Conservation (phyloP, 2,113 vertebrate species). For the Sprattus sprattus region DNA sequence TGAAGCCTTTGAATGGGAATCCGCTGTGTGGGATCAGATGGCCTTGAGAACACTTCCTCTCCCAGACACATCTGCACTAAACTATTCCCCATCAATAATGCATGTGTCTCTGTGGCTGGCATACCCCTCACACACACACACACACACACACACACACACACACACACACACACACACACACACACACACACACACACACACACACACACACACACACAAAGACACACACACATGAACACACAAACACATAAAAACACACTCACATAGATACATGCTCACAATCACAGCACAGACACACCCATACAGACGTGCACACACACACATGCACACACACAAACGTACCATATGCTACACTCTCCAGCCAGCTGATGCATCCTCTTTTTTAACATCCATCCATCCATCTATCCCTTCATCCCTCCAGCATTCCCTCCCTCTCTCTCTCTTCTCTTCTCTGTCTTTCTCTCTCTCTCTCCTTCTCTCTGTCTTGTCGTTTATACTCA, state of each 20-base stretch:
- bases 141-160: background rate
- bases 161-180: background rate
- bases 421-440: background rate
- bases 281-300: background rate
- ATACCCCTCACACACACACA: background rate
- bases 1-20: background rate
- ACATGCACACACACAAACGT: background rate
- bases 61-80: slow-evolving; percentile 28
- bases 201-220: background rate
- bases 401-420: background rate
- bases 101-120: slow-evolving; percentile 25
- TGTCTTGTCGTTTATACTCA: background rate
- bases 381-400: background rate
- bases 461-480: background rate
- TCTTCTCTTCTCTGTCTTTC: background rate
- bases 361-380: background rate
- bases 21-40: slow-evolving; percentile 7
- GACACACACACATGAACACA: background rate
- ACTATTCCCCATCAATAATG: slow-evolving; percentile 37
- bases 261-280: background rate
- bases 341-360: background rate
- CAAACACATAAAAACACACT: background rate
- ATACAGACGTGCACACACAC: background rate
- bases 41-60: slow-evolving; percentile 30
- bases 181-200: background rate